phyloP scores from a whole-genome alignment of 2,888 invertebrate genomes.

The Choreutis nemorana region DNA sequence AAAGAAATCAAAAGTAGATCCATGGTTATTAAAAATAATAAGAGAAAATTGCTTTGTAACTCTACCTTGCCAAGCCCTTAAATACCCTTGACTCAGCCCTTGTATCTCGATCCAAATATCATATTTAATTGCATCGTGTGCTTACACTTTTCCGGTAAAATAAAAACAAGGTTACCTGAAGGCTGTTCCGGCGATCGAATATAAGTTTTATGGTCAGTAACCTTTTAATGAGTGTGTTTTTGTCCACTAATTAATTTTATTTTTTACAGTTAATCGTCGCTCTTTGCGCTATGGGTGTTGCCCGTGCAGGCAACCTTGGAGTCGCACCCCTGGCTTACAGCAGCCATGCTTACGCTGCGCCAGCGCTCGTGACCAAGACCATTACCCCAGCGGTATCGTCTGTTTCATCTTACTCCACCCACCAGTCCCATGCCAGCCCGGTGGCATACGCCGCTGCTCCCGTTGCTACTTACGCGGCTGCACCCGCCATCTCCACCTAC shows the following conservation, averaged over 20 bases:
- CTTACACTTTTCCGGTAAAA: too few species aligned
- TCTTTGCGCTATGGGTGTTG: slow-evolving; percentile 66
- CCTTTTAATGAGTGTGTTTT: too few species aligned
- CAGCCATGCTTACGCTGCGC: slow-evolving; percentile 42
- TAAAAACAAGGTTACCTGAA: too few species aligned
- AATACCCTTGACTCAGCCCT: too few species aligned
- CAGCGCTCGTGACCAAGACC: slow-evolving; percentile 18
- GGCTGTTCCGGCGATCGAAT: too few species aligned
- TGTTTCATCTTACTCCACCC: slow-evolving; percentile 6
- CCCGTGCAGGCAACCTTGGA: slow-evolving; percentile 63
- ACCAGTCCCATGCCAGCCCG: slow-evolving; percentile 13
- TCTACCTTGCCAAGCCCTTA: too few species aligned
- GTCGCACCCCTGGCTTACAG: slow-evolving; percentile 56
- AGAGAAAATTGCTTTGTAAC: too few species aligned
- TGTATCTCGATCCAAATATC: too few species aligned
- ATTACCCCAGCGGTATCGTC: slow-evolving; percentile 11
- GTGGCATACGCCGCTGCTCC: slow-evolving; percentile 23
- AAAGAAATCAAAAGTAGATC: too few species aligned
- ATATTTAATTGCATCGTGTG: too few species aligned
- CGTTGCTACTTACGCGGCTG: slow-evolving; percentile 30
- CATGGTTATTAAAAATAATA: too few species aligned
- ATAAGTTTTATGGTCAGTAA: too few species aligned
- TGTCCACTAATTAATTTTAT: slow-evolving; percentile 4
- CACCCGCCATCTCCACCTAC: slow-evolving; percentile 25
- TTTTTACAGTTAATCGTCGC: slow-evolving; percentile 61